Conservation (phyloP, 2,797 vertebrate genomes). For the Percopsis omiscomaycus region DNA sequence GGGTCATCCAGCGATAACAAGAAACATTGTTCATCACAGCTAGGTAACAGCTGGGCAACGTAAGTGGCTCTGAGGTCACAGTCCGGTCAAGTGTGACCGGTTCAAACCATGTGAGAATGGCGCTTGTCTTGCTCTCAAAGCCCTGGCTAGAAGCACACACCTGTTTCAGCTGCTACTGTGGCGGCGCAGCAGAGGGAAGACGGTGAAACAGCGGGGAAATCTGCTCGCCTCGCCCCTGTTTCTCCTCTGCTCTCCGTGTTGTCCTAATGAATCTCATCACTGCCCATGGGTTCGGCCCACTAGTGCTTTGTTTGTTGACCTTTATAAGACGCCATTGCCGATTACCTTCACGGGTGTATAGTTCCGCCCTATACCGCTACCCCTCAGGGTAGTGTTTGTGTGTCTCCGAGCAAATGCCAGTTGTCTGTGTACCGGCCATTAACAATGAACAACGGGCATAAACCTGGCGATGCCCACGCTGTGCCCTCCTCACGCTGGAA, state of each 20-base stretch:
- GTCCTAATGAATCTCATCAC: slow-evolving; percentile 72
- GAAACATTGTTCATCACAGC: slow-evolving; percentile 23
- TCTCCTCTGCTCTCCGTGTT: slow-evolving; percentile 38
- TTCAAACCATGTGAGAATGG: slow-evolving; percentile 56
- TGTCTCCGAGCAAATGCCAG: slow-evolving; percentile 53
- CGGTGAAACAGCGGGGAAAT: slow-evolving; percentile 47
- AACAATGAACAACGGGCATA: slow-evolving; percentile 62
- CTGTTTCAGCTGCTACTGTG: slow-evolving; percentile 67
- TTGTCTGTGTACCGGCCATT: slow-evolving; percentile 68
- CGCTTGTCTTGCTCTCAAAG: slow-evolving; percentile 52
- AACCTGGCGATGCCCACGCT: slow-evolving; percentile 49
- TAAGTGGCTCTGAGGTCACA: slow-evolving; percentile 40
- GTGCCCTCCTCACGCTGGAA: slow-evolving; percentile 50
- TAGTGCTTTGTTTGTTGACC: slow-evolving; percentile 72
- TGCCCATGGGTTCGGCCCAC: slow-evolving; percentile 51
- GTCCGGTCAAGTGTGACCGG: slow-evolving; percentile 66
- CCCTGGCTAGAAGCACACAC: slow-evolving; percentile 52
- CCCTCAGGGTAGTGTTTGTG: slow-evolving; percentile 36
- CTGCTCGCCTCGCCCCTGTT: neutral
- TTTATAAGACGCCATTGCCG: slow-evolving; percentile 64
- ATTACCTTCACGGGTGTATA: slow-evolving; percentile 67
- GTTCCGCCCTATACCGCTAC: slow-evolving; percentile 52
- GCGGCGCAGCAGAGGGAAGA: slow-evolving; percentile 16
- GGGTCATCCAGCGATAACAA: slow-evolving; percentile 36
- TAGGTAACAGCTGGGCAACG: too few relatives aligned